Percentiles rank a stretch among this genome's conserved stretches.
phyloP scores from a whole-genome alignment of 1,140 invertebrate species.

The Metaphire vulgaris region DNA sequence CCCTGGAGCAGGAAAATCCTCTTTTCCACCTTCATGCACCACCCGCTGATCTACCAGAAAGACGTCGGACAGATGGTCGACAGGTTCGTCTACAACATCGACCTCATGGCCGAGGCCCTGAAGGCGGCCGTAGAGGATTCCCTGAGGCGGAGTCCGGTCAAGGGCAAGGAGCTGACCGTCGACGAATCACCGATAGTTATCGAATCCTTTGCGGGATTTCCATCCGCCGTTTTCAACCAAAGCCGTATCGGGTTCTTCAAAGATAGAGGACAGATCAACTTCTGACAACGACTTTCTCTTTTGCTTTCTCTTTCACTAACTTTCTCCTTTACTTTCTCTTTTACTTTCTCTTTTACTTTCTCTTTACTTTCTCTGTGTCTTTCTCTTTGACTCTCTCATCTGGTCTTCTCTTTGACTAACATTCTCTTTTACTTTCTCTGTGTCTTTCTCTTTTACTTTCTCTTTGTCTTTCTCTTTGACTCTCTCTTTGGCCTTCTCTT shows the following conservation, averaged over 20 bases:
- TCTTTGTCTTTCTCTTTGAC: too few species aligned
- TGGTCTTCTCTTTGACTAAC: too few species aligned
- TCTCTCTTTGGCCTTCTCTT: too few species aligned
- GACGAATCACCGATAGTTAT: constrained; percentile 67
- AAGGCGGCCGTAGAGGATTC: constrained; percentile 37
- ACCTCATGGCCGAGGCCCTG: constrained; percentile 48
- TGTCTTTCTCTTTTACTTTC: too few species aligned
- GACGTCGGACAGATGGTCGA: constrained; percentile 49
- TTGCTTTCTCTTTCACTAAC: too few species aligned
- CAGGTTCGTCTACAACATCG: constrained; percentile 47
- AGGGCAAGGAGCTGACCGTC: constrained; percentile 49
- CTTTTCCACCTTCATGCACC: constrained; percentile 69
- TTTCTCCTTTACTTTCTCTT: too few species aligned
- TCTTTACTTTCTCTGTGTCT: too few species aligned
- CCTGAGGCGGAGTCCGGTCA: constrained; percentile 22
- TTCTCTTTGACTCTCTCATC: too few species aligned
- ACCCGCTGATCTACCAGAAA: constrained; percentile 71
- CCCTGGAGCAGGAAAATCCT: constrained; percentile 73
- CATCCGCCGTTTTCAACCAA: constrained; percentile 73
- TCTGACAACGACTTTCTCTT: too few species aligned
- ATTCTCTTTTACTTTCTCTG: too few species aligned
- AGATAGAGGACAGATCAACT: constrained; percentile 74
- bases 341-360: too few species aligned
- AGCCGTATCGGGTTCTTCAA: constrained; percentile 76
- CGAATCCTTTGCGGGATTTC: constrained; percentile 70